Conservation (phyloP, 2,888 invertebrate species). For the Catocala sponsa region DNA sequence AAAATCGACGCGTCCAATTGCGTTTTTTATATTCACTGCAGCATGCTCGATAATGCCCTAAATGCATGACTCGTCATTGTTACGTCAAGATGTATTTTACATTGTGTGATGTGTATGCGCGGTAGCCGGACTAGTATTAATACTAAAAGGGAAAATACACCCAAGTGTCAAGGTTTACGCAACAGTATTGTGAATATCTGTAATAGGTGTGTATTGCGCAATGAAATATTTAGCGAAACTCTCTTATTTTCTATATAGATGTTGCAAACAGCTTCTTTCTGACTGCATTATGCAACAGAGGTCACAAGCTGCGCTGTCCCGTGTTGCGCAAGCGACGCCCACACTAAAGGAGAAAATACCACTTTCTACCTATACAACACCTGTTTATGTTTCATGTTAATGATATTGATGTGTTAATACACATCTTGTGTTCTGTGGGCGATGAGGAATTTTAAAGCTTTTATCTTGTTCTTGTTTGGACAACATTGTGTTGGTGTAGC, state of each 20-base stretch:
- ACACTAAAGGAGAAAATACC: constrained; percentile 70
- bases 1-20: constrained; percentile 46
- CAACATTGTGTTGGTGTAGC: constrained; percentile 19
- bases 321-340: constrained; percentile 71
- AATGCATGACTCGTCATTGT: constrained; percentile 26
- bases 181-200: constrained; percentile 69
- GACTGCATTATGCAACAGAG: constrained; percentile 79
- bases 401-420: constrained; percentile 59
- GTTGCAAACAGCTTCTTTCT: constrained; percentile 76
- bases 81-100: constrained; percentile 22
- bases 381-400: constrained; percentile 63
- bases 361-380: constrained; percentile 77
- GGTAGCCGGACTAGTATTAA: constrained; percentile 11
- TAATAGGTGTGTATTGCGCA: constrained; percentile 73
- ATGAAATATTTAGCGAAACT: constrained; percentile 80
- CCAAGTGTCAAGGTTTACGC: constrained; percentile 80
- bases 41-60: constrained; percentile 5
- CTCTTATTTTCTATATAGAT: constrained; percentile 79
- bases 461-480: constrained; percentile 22
- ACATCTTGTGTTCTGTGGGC: constrained; percentile 31
- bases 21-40: constrained; percentile 32
- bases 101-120: not conserved
- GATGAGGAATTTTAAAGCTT: constrained; percentile 38
- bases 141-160: constrained; percentile 61
- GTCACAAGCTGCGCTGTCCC: constrained; percentile 69